These are phyloP conservation scores for Xiphophorus couchianus DNA, from an alignment of 2,113 vertebrate genomes.

Conservation along the genomic window DNA sequence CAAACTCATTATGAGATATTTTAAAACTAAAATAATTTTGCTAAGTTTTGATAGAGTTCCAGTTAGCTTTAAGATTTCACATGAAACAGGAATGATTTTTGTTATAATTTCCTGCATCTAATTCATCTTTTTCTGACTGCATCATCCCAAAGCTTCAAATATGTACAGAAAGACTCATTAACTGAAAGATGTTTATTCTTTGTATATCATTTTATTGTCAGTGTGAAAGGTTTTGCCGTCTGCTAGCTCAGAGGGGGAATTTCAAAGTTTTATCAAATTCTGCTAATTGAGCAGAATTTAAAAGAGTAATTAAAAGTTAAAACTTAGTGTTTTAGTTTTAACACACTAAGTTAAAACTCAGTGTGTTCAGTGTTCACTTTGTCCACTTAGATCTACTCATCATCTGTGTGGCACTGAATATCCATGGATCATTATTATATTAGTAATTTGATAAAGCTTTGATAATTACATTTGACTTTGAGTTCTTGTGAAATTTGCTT, in stretches of 20 bases:
- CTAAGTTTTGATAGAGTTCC: no score
- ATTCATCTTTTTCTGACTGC: not conserved
- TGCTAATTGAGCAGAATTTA: not conserved
- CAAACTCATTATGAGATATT: no score
- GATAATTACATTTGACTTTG: no score
- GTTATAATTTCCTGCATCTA: not conserved
- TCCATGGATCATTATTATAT: not conserved
- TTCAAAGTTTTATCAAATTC: not conserved
- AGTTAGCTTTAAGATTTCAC: not conserved
- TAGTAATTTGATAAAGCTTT: not conserved
- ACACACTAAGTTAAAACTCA: no score
- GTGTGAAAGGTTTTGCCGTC: not conserved
- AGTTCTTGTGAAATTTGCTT: no score
- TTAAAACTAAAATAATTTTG: no score
- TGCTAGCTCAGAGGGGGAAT: not conserved
- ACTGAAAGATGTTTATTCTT: not conserved
- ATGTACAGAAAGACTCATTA: not conserved
- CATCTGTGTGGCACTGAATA: not conserved
- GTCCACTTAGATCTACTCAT: not conserved
- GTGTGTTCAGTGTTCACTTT: not conserved
- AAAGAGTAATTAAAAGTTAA: no score
- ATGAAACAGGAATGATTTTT: not conserved
- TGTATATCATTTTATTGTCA: not conserved
- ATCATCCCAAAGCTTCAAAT: not conserved
- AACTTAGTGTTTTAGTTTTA: no score